Evolutionary conservation across 2,113 vertebrate species (phyloP).

Genomic region (Oncorhynchus masou): DNA sequence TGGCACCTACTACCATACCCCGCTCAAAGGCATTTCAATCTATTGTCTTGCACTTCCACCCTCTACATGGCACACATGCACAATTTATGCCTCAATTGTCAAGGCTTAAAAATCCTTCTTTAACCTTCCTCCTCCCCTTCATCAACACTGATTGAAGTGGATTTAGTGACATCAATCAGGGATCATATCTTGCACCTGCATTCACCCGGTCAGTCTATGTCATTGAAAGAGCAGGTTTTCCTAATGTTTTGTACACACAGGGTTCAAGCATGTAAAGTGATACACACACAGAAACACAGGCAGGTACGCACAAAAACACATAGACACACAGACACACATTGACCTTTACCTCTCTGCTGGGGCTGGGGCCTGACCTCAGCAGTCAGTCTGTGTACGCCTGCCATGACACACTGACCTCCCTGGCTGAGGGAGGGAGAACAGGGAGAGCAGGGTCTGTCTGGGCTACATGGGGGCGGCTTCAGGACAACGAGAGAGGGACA

Average conservation of each 20-base stretch:
- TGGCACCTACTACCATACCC: no score
- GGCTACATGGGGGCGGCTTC: slow-evolving; percentile 50
- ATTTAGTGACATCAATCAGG: no score
- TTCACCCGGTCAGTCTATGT: no score
- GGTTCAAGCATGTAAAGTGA: background rate
- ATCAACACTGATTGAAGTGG: no score
- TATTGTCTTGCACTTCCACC: no score
- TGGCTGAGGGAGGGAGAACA: slow-evolving; percentile 67
- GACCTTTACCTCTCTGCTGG: slow-evolving; percentile 81
- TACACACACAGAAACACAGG: slow-evolving; percentile 17
- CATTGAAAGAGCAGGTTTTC: no score
- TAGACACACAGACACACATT: slow-evolving; percentile 7
- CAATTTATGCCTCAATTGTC: no score
- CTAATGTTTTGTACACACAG: background rate
- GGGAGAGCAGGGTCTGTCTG: slow-evolving; percentile 53
- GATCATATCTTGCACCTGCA: no score
- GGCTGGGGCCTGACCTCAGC: slow-evolving; percentile 80
- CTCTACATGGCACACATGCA: no score
- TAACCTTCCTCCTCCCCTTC: no score
- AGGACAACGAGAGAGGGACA: slow-evolving; percentile 58
- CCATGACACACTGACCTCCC: slow-evolving; percentile 69
- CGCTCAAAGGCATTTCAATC: no score
- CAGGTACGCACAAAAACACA: background rate
- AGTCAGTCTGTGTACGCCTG: slow-evolving; percentile 83
- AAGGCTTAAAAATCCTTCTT: no score